These are phyloP conservation scores for Scrobipalpa atriplicella DNA, from an alignment of 2,888 invertebrate species.

Conservation along the genomic window DNA sequence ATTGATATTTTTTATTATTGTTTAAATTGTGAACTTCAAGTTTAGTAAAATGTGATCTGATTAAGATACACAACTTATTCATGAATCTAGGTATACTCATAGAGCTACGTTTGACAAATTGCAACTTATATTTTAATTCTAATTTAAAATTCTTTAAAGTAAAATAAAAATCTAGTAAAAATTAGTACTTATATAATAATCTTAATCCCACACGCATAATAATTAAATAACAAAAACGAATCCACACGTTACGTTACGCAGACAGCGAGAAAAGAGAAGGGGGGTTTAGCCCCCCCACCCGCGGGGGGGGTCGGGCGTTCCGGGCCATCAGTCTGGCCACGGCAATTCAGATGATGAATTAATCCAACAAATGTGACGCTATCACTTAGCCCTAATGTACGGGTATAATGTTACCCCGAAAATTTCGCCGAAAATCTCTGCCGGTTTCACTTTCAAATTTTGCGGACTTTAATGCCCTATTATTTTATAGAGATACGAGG, in stretches of 20 bases:
- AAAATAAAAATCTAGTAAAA: too few species aligned
- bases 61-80: too few species aligned
- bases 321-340: slow-evolving; percentile 82
- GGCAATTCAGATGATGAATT: slow-evolving; percentile 84
- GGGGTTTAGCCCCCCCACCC: slow-evolving; percentile 41
- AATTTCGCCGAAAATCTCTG: slow-evolving; percentile 58
- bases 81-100: too few species aligned
- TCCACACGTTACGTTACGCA: slow-evolving; percentile 64
- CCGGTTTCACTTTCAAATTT: slow-evolving; percentile 57
- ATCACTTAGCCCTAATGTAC: slow-evolving; percentile 83
- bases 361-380: slow-evolving; percentile 83
- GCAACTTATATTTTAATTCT: too few species aligned
- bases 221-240: slow-evolving; percentile 45
- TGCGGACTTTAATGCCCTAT: slow-evolving; percentile 52
- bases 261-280: slow-evolving; percentile 52
- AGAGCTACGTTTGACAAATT: too few species aligned
- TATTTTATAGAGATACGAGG: slow-evolving; percentile 27
- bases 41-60: too few species aligned
- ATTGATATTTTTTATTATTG: too few species aligned
- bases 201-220: slow-evolving; percentile 1
- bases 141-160: too few species aligned
- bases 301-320: slow-evolving; percentile 59
- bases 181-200: too few species aligned
- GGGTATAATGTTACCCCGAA: slow-evolving; percentile 81
- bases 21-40: too few species aligned